Percentiles rank a stretch among this genome's conserved stretches.
These are phyloP conservation scores for Mercenaria mercenaria DNA, from an alignment of 1,140 invertebrate species.

Conservation along the genomic window DNA sequence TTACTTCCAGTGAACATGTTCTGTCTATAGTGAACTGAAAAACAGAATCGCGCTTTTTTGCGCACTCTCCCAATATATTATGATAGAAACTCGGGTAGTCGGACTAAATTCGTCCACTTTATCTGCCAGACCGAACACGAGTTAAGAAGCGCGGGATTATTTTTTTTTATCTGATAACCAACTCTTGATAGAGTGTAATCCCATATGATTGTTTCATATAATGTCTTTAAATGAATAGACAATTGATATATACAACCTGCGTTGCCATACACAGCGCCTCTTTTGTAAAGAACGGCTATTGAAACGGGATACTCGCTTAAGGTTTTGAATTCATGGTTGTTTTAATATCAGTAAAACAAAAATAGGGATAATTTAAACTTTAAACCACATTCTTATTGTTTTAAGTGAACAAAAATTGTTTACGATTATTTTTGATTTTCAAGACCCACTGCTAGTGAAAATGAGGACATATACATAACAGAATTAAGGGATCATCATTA, in stretches of 20 bases:
- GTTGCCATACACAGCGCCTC: slow-evolving; percentile 1
- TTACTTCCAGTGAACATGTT: no score
- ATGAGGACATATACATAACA: neutral
- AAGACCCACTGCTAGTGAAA: neutral
- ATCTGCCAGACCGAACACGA: neutral
- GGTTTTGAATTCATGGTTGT: neutral
- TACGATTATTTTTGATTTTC: neutral
- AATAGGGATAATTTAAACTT: neutral
- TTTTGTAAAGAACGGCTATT: neutral
- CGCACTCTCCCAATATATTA: neutral
- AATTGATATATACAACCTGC: neutral
- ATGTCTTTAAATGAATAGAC: slow-evolving; percentile 2
- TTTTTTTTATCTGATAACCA: neutral
- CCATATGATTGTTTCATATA: neutral
- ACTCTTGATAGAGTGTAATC: slow-evolving; percentile 1
- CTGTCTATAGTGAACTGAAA: no score
- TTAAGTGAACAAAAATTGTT: neutral
- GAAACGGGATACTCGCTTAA: neutral
- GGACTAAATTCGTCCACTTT: neutral
- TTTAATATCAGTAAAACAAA: neutral
- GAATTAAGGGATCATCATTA: no score
- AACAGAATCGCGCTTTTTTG: no score
- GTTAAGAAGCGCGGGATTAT: neutral
- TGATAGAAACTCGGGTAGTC: neutral
- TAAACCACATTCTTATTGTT: neutral